These are phyloP conservation scores for Cancer borealis DNA, from an alignment of 2,888 invertebrate genomes.

Conservation along the genomic window DNA sequence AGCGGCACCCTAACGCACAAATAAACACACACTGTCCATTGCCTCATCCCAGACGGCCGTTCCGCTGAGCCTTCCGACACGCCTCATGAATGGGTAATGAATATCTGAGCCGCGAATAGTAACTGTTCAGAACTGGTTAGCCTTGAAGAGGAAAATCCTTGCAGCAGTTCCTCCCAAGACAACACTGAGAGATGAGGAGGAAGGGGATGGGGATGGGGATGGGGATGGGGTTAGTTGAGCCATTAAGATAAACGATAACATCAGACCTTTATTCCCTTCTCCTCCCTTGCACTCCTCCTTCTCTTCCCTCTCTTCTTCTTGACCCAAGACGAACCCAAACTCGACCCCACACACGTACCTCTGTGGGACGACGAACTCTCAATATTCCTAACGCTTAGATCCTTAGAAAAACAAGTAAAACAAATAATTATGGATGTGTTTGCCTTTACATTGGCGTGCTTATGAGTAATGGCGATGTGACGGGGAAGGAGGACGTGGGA, in stretches of 20 bases:
- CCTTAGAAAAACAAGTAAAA: background rate
- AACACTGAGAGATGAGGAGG: background rate
- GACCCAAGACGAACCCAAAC: background rate
- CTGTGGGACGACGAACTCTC: background rate
- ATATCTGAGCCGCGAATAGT: background rate
- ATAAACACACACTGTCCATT: background rate
- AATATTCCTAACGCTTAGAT: background rate
- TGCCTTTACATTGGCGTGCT: background rate
- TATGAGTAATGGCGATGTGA: background rate
- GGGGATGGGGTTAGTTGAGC: background rate
- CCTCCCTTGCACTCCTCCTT: background rate
- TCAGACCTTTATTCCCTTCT: background rate
- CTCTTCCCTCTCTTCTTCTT: background rate
- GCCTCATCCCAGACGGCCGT: background rate
- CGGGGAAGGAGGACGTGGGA: background rate
- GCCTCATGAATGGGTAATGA: slow-evolving; percentile 38
- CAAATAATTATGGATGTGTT: background rate
- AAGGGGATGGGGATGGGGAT: background rate
- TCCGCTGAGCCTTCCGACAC: background rate
- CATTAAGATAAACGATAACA: slow-evolving; percentile 18
- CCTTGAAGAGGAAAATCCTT: slow-evolving; percentile 13
- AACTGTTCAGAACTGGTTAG: slow-evolving; percentile 9
- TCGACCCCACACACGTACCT: background rate
- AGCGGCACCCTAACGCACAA: background rate
- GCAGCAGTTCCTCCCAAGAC: slow-evolving; percentile 30